phyloP scores from a whole-genome alignment of 1,140 invertebrate genomes.

The Bombus fervidus region DNA sequence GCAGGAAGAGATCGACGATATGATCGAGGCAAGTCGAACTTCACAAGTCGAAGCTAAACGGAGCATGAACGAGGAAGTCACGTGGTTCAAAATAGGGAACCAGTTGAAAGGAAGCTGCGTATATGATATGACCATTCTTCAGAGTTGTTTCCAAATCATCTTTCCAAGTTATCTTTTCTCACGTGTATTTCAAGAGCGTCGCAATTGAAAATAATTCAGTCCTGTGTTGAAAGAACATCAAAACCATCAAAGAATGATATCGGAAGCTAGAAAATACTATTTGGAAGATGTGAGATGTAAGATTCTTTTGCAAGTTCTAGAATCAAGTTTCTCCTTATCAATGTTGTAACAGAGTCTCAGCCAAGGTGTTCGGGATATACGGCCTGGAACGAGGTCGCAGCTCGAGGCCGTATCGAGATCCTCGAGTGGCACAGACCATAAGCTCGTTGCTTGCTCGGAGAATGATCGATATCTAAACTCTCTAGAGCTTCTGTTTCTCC shows the following conservation, averaged over 20 bases:
- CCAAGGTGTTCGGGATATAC: background rate
- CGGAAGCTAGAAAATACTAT: too few species aligned
- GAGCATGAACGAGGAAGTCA: background rate
- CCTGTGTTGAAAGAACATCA: too few species aligned
- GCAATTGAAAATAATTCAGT: too few species aligned
- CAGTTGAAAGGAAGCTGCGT: too few species aligned
- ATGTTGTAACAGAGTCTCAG: background rate
- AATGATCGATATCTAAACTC: conserved; percentile 32
- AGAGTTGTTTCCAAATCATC: too few species aligned
- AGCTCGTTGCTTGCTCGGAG: background rate
- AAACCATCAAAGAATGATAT: too few species aligned
- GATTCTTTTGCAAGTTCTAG: too few species aligned
- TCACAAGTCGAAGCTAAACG: conserved; percentile 29
- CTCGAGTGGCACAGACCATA: background rate
- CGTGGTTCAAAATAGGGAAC: background rate
- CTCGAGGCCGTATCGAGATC: background rate
- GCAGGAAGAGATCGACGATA: background rate
- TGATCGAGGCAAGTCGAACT: conserved; percentile 6
- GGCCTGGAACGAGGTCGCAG: background rate
- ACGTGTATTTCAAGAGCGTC: too few species aligned
- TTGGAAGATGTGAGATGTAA: too few species aligned
- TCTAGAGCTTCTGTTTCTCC: conserved; percentile 22
- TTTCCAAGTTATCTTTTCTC: too few species aligned
- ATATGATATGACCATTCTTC: background rate
- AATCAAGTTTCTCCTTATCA: background rate